phyloP scores from a whole-genome alignment of 35 echinoderm and acorn worm species.

The Ptychodera flava region DNA sequence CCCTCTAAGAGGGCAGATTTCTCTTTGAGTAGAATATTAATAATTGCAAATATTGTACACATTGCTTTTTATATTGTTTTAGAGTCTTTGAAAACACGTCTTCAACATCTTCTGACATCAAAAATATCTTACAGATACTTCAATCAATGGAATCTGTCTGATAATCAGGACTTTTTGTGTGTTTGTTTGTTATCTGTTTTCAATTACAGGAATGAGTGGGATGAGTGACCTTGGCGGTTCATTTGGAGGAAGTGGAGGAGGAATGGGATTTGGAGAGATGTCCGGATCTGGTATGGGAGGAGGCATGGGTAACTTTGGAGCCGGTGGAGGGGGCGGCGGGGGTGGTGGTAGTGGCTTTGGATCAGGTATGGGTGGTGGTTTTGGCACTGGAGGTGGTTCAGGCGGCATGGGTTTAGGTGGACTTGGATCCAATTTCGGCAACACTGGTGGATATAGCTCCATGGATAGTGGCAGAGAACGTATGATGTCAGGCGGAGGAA shows the following conservation, averaged over 20 bases:
- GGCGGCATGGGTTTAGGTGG: neutral
- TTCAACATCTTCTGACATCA: too few species aligned
- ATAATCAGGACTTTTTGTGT: too few species aligned
- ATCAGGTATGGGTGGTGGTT: slow-evolving; percentile 19
- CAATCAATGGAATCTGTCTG: too few species aligned
- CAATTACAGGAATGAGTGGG: too few species aligned
- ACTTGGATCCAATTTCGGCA: neutral
- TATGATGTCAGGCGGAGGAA: neutral
- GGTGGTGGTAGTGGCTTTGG: slow-evolving; percentile 13
- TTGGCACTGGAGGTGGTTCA: neutral
- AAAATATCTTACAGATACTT: too few species aligned
- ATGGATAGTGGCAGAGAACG: neutral
- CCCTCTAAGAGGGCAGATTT: too few species aligned
- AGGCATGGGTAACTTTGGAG: neutral
- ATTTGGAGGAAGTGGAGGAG: neutral
- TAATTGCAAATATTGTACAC: too few species aligned
- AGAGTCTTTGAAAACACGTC: too few species aligned
- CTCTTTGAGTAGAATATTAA: too few species aligned
- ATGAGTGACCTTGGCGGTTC: too few species aligned
- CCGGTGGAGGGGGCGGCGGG: slow-evolving; percentile 10
- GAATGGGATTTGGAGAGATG: slow-evolving; percentile 9
- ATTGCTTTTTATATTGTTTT: too few species aligned
- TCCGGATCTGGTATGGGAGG: slow-evolving; percentile 1
- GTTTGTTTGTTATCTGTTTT: too few species aligned
- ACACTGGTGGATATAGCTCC: neutral